Percentiles rank a stretch among this genome's conserved stretches.
Conservation (phyloP, 2,113 vertebrate species). For the Amblyopsis rosae region DNA sequence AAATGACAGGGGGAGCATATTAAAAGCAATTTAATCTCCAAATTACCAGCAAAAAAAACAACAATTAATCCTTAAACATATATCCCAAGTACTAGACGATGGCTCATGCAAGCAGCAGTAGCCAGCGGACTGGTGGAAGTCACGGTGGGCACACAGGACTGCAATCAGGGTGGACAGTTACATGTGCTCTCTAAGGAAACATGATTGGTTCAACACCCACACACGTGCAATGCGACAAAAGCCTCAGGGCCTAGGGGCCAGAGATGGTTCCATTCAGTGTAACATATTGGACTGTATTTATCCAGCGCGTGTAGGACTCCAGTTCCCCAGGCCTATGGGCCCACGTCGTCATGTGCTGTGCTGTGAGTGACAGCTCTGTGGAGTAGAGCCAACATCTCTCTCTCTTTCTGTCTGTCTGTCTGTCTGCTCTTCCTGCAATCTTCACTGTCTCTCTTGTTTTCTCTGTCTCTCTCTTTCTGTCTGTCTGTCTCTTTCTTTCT, state of each 20-base stretch:
- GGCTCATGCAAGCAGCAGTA: too few species aligned
- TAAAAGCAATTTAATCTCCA: too few species aligned
- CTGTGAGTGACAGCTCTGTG: slow-evolving; percentile 42
- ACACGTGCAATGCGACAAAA: neutral
- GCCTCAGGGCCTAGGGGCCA: neutral
- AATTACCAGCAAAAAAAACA: too few species aligned
- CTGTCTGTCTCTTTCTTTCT: neutral
- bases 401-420: neutral
- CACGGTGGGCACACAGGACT: too few species aligned
- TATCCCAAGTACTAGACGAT: too few species aligned
- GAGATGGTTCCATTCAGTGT: neutral
- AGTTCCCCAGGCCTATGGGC: neutral
- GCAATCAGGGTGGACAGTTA: too few species aligned
- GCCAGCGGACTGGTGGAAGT: too few species aligned
- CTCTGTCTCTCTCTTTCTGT: neutral
- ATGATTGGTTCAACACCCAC: neutral
- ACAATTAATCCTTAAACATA: too few species aligned
- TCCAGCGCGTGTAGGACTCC: neutral
- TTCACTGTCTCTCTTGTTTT: neutral
- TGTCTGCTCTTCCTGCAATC: neutral
- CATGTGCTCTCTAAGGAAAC: too few species aligned
- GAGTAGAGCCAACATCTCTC: slow-evolving; percentile 13
- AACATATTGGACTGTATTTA: neutral
- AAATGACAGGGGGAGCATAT: too few species aligned
- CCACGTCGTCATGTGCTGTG: neutral